Conservation (phyloP, 2,888 invertebrate genomes). For the Elegia similella region DNA sequence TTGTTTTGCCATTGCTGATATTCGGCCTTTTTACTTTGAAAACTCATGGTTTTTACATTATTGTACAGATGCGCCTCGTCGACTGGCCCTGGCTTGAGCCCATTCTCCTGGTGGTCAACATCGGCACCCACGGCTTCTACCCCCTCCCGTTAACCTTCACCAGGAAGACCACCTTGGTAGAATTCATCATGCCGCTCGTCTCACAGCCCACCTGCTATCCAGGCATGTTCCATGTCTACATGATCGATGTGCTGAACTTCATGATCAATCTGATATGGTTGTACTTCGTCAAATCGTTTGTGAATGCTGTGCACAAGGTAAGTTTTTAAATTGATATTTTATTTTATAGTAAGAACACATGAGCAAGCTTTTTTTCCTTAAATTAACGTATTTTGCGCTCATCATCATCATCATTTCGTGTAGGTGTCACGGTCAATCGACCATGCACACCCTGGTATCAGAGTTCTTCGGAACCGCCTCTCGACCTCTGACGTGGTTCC, state of each 20-base stretch:
- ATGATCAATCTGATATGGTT: constrained; percentile 61
- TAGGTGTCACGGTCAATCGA: too few species aligned
- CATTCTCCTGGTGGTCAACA: constrained; percentile 50
- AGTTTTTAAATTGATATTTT: constrained; percentile 19
- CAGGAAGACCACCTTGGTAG: constrained; percentile 42
- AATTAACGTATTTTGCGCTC: too few species aligned
- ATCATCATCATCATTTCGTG: too few species aligned
- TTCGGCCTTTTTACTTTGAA: too few species aligned
- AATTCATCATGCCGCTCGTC: constrained; percentile 40
- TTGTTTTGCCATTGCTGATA: too few species aligned
- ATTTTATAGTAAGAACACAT: too few species aligned
- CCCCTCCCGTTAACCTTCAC: constrained; percentile 52
- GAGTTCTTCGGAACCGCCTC: too few species aligned
- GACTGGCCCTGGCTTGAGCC: constrained; percentile 52
- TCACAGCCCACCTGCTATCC: constrained; percentile 50
- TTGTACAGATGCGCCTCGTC: constrained; percentile 42
- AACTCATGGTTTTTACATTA: background rate
- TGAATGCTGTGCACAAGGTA: constrained; percentile 56
- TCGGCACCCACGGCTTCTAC: constrained; percentile 68
- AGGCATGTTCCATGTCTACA: constrained; percentile 57
- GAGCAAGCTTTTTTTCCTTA: too few species aligned
- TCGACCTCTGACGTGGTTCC: too few species aligned
- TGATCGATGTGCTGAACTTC: constrained; percentile 54
- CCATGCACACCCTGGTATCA: too few species aligned
- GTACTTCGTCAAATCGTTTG: constrained; percentile 50